Evolutionary conservation across 2,113 vertebrate species (phyloP), one percentile per base, ranked within the genome.

Genomic region (Prolemur simus): DNA sequence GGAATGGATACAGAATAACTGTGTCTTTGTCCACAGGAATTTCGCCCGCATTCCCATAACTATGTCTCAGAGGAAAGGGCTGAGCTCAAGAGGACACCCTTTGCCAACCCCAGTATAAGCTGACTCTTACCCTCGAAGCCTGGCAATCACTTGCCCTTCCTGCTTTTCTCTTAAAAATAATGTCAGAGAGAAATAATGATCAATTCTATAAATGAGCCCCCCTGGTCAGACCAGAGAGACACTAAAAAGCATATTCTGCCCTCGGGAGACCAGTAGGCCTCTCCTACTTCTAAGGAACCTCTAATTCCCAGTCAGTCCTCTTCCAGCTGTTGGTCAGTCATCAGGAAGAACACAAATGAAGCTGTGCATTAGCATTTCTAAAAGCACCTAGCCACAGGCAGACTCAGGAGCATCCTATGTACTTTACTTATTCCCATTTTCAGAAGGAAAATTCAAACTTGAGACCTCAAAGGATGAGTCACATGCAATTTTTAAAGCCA

Each of bases 381-480:
- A 92, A 95, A 96, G 63, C n/a, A 81, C 49, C 47, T 47, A 91
- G 64, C 66, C 69, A 54, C 63, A 89, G 1, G 39, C 80, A 92
- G 52, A 32, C 37, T 94, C 85, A 71, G 21, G 32, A 89, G 37
- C 20, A 77, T 42, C 77, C 89, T 45, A 29, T 34, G 42, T 69
- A 32, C 42, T 87, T 80, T 60, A 73, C 27, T 18, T 86, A 52
- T 69, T 45, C 49, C 25, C 60, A 39, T 64, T 83, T 92, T 92
- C 21, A 42, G 42, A 95, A 13, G 13, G 34, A 71, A 64, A 92
- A 92, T 25, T 82, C 32, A 71, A 94, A 94, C 34, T 45, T 76
- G 45, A 87, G 10, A 80, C 63, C 25, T 56, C 89, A 93, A 94
- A 12, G 56, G 20, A 64, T 23, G 47, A 88, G 37, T 27, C 54